Conservation (phyloP, 2,113 vertebrate genomes). For the Psophia crepitans region DNA sequence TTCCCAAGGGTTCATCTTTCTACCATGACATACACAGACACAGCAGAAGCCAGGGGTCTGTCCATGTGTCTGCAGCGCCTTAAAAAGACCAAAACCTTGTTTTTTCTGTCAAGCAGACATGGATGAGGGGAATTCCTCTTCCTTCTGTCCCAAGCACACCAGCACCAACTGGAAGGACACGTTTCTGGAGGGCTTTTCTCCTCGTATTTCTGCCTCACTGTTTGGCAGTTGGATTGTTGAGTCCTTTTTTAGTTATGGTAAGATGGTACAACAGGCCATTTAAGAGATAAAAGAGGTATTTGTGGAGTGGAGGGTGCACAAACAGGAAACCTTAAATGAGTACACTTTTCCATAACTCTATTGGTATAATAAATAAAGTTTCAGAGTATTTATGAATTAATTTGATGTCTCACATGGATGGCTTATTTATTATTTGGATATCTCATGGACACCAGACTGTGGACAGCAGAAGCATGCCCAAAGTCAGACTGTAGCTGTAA, state of each 20-base stretch:
- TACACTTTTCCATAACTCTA: neutral
- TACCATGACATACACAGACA: neutral
- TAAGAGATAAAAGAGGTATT: neutral
- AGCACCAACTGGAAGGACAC: neutral
- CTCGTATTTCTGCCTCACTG: neutral
- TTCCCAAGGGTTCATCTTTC: neutral
- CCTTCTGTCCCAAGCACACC: neutral
- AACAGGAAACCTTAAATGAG: neutral
- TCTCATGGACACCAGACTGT: neutral
- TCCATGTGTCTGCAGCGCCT: neutral
- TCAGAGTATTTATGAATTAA: neutral
- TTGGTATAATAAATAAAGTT: neutral
- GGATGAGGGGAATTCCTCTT: neutral
- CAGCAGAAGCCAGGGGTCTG: accelerated
- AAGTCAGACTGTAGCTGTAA: neutral
- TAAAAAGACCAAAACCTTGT: neutral
- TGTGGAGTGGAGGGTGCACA: neutral
- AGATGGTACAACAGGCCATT: neutral
- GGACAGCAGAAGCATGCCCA: too few species aligned
- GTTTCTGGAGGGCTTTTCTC: neutral
- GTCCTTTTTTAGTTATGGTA: neutral
- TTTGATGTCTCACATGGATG: neutral
- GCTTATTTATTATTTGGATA: neutral
- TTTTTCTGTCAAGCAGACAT: neutral
- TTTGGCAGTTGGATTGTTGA: neutral